These are phyloP conservation scores for Styela plicata DNA, from an alignment of 23 tunicate genomes.

Conservation along the genomic window DNA sequence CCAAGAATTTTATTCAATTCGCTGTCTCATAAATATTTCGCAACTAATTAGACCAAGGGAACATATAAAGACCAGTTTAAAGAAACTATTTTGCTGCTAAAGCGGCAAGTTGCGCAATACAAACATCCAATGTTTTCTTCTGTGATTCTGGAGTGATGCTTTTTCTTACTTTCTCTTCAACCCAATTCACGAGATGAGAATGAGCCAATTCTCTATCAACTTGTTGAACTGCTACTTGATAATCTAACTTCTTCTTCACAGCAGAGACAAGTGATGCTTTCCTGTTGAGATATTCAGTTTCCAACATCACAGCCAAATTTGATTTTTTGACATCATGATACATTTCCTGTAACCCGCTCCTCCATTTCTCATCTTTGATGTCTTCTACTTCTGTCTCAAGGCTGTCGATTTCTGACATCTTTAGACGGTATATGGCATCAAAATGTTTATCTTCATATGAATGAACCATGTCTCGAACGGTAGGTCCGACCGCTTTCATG, in stretches of 20 bases:
- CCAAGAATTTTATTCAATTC: neutral
- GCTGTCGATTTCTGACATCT: slow-evolving; percentile 42
- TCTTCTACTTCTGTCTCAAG: slow-evolving; percentile 57
- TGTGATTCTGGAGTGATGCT: slow-evolving; percentile 91
- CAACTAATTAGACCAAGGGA: neutral
- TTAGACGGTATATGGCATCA: slow-evolving; percentile 49
- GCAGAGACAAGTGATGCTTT: slow-evolving; percentile 63
- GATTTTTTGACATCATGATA: slow-evolving; percentile 79
- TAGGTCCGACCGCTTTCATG: slow-evolving; percentile 11
- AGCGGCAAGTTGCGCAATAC: slow-evolving; percentile 68
- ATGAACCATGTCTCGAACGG: neutral
- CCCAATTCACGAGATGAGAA: slow-evolving; percentile 91
- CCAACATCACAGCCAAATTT: slow-evolving; percentile 91
- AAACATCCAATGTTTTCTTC: slow-evolving; percentile 74
- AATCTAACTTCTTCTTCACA: slow-evolving; percentile 68
- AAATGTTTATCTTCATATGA: neutral
- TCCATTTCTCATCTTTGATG: slow-evolving; percentile 77
- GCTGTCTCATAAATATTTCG: neutral
- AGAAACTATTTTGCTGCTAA: slow-evolving; percentile 26
- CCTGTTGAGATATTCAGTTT: slow-evolving; percentile 82
- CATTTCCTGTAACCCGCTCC: slow-evolving; percentile 58
- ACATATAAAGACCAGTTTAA: neutral
- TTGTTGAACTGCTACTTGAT: slow-evolving; percentile 94
- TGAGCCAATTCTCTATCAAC: slow-evolving; percentile 67
- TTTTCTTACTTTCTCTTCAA: slow-evolving; percentile 86